Conservation (phyloP, 2,888 invertebrate species). For the Drosophila testacea region DNA sequence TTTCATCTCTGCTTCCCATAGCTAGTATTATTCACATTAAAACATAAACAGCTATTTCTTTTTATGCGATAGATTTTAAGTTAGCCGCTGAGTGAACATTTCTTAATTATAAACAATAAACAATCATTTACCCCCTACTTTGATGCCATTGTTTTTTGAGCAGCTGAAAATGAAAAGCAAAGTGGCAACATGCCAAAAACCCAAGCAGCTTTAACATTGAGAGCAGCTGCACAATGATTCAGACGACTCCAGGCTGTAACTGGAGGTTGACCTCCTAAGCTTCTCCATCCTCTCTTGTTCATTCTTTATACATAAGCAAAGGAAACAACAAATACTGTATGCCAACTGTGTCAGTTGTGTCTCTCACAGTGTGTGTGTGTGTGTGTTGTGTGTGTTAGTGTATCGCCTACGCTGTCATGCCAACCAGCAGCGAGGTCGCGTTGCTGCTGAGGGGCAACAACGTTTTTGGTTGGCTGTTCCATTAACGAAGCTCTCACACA, state of each 20-base stretch:
- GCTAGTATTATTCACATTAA: neutral
- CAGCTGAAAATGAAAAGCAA: constrained; percentile 64
- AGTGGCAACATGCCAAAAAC: constrained; percentile 69
- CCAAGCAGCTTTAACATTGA: constrained; percentile 53
- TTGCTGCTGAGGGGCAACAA: constrained; percentile 62
- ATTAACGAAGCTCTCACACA: constrained; percentile 63
- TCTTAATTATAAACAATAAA: constrained; percentile 26
- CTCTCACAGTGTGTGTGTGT: constrained; percentile 10
- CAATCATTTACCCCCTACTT: constrained; percentile 18
- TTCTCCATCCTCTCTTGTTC: constrained; percentile 3
- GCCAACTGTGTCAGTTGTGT: constrained; percentile 73
- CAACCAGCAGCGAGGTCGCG: constrained; percentile 78
- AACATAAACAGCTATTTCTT: neutral
- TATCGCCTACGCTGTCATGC: constrained; percentile 72
- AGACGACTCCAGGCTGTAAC: constrained; percentile 26
- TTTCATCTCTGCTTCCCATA: neutral
- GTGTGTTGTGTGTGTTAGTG: constrained; percentile 28
- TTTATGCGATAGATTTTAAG: constrained; percentile 6
- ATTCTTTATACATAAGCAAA: constrained; percentile 38
- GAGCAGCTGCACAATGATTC: constrained; percentile 44
- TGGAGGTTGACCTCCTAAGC: constrained; percentile 55
- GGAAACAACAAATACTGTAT: constrained; percentile 42
- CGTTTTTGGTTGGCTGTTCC: constrained; percentile 84
- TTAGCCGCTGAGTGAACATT: constrained; percentile 13
- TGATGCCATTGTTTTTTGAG: constrained; percentile 21